Evolutionary conservation across 1,140 invertebrate species (phyloP).

Genomic region (Trissolcus basalis): DNA sequence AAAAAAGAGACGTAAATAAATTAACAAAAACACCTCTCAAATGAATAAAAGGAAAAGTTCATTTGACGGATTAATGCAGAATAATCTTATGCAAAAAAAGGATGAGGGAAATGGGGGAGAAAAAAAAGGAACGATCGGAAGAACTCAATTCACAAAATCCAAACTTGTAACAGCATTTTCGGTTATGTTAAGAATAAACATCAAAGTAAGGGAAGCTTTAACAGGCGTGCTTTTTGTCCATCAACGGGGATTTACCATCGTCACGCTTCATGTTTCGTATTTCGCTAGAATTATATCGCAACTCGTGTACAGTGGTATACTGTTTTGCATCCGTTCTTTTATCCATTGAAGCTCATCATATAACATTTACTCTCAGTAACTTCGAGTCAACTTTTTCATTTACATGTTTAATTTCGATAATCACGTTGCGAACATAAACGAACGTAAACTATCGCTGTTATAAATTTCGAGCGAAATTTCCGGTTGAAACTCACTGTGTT

Average conservation of each 20-base stretch:
- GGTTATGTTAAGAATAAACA: conserved; percentile 70
- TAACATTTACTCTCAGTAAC: not conserved
- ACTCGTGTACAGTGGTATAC: conserved; percentile 45
- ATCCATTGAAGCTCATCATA: conserved; percentile 40
- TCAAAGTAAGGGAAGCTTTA: conserved; percentile 62
- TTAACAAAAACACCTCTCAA: too few species aligned
- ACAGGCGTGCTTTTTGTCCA: conserved; percentile 72
- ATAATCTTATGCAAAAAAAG: too few species aligned
- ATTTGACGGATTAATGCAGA: too few species aligned
- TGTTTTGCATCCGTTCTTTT: conserved; percentile 51
- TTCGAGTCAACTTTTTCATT: not conserved
- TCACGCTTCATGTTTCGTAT: conserved; percentile 57
- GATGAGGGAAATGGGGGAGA: too few species aligned
- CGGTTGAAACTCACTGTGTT: too few species aligned
- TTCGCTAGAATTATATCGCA: conserved; percentile 60
- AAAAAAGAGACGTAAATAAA: too few species aligned
- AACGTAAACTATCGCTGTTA: too few species aligned
- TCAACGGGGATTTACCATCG: conserved; percentile 68
- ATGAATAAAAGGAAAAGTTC: too few species aligned
- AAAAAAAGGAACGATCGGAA: conserved; percentile 14
- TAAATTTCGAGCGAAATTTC: too few species aligned
- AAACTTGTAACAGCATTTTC: conserved; percentile 43
- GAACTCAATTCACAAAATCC: conserved; percentile 17
- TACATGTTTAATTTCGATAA: too few species aligned
- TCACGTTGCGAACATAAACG: too few species aligned